Base-by-base conservation (phyloP, 2,113 vertebrate genomes). In the Acanthochromis polyacanthus region DNA sequence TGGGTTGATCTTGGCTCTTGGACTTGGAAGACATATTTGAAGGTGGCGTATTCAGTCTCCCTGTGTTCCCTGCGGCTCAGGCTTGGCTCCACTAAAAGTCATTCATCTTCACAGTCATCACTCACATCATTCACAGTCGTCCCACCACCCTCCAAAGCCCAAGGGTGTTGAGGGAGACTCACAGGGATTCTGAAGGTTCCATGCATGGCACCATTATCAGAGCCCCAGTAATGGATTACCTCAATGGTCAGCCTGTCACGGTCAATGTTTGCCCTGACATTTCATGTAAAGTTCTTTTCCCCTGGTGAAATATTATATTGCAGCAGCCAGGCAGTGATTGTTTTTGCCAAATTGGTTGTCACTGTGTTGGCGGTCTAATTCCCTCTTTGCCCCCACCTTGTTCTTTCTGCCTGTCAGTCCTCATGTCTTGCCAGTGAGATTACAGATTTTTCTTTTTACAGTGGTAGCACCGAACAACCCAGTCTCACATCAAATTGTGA, bases 261-360 rank as follows among this genome's bases (percentile, higher is more conserved):
- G 81, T 85, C 87, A 79, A 80, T 86, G 86, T 87, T 86, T 82
- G 82, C 69, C 56, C 50, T 85, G 85, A 90, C 87, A 90, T 86
- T 88, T 88, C 82, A 87, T 86, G 85, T 88, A 84, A 82, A 92
- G 84, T 84, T 88, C 77, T 38, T 30, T 67, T 89, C 87, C 81
- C 80, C 46, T 55, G 52, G 78, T 89, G 80, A 82, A 80, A 81
- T 80, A 79, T 88, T 69, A 78, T 71, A 80, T 72, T 80, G 68
- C 51, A 10, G 30, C 36, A 12, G 53, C 71, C 57, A 78, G 73
- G 67, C 69, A 45, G 40, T 25, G 76, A 85, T 81, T 84, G 76
- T 88, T 87, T 88, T 88, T 70, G 72, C 80, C 73, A 87, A 86
- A 92, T 71, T 74, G 81, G 63, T 89, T 85, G 83, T 90, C 81